Evolutionary conservation across 2,797 vertebrate species (phyloP).

Genomic region (Rhabdophis nuchalis): DNA sequence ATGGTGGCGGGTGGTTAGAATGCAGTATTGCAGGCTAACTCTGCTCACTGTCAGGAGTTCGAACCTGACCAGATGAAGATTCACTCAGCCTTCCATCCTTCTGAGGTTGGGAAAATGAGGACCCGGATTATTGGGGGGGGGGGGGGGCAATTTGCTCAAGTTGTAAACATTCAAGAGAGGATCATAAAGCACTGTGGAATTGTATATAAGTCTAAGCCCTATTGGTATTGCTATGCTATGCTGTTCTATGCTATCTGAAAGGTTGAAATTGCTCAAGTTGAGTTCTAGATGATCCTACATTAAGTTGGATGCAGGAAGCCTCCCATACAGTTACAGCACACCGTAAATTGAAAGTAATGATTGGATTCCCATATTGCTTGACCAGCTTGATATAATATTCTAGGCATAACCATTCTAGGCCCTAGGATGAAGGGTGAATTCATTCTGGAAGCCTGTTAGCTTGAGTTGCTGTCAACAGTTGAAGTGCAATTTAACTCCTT

Average conservation of each 20-base stretch:
- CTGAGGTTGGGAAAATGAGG: no score
- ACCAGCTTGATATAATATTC: not conserved
- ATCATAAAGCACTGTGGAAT: no score
- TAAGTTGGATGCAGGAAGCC: not conserved
- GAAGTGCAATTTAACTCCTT: not conserved
- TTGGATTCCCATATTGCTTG: not conserved
- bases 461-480: not conserved
- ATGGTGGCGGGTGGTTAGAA: no score
- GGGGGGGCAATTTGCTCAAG: no score
- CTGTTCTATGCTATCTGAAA: not conserved
- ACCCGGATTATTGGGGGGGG: no score
- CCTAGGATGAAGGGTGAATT: not conserved
- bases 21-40: no score
- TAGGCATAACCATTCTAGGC: not conserved
- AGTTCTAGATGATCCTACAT: not conserved
- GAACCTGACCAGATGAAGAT: no score
- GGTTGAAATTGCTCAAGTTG: not conserved
- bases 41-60: no score
- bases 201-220: not conserved
- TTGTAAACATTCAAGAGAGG: no score
- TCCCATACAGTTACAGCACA: not conserved
- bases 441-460: not conserved
- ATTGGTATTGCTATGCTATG: not conserved
- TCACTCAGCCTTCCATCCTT: no score
- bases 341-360: not conserved